Conservation (phyloP, 2,113 vertebrate genomes). For the Menura novaehollandiae region DNA sequence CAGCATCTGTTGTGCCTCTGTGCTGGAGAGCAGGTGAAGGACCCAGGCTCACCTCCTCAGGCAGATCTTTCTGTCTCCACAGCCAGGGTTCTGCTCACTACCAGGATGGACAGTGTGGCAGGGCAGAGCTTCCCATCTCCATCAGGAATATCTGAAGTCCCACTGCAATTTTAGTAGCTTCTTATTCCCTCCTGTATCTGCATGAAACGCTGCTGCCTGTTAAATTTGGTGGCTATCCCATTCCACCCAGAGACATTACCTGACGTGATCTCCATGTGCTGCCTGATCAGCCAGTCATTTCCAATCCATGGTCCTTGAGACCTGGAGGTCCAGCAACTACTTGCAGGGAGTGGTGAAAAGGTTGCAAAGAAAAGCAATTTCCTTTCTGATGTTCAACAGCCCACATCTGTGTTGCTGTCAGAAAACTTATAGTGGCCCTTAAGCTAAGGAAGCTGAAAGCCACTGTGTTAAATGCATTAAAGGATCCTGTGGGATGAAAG, state of each 20-base stretch:
- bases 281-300: neutral
- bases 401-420: accelerated
- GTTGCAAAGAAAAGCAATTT: constrained; percentile 42
- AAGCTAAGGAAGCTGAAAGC: neutral
- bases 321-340: neutral
- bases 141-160: neutral
- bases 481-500: neutral
- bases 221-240: neutral
- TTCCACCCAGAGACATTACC: neutral
- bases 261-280: neutral
- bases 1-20: neutral
- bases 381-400: constrained; percentile 25
- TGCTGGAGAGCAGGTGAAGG: neutral
- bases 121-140: neutral
- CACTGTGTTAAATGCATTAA: neutral
- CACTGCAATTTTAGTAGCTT: neutral
- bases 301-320: neutral
- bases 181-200: neutral
- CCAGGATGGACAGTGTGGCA: accelerated
- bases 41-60: neutral
- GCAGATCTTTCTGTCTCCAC: neutral
- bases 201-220: neutral
- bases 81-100: neutral
- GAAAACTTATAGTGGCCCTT: constrained; percentile 23
- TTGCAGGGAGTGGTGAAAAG: neutral